phyloP scores from a whole-genome alignment of 2,113 vertebrate species.

The Leuciscus idus region DNA sequence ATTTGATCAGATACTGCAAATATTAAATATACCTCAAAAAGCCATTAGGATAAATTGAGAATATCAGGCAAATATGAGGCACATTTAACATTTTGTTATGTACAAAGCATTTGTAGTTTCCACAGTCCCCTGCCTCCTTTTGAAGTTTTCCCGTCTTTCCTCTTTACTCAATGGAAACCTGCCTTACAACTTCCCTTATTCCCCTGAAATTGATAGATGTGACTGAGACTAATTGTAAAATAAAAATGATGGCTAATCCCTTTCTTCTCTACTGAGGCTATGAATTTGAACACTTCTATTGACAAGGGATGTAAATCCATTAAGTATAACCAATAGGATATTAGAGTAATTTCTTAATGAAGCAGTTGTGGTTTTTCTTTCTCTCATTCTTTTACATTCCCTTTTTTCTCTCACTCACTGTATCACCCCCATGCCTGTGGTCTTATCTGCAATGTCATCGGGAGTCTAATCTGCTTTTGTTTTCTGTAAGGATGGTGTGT shows the following conservation, averaged over 20 bases:
- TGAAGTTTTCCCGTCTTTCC: not conserved
- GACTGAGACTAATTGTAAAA: conserved; percentile 49
- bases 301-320: conserved; percentile 69
- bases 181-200: conserved; percentile 23
- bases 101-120: conserved; percentile 1
- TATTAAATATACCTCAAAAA: not conserved
- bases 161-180: not conserved
- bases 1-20: not conserved
- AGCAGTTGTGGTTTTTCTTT: conserved; percentile 41
- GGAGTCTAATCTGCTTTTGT: conserved; percentile 40
- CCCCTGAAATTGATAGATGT: conserved; percentile 28
- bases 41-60: not conserved
- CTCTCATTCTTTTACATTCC: conserved; percentile 42
- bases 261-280: conserved; percentile 49
- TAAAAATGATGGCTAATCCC: conserved; percentile 45
- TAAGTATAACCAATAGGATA: conserved; percentile 69
- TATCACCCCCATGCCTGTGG: conserved; percentile 17
- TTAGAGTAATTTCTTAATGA: conserved; percentile 61
- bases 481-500: conserved; percentile 4
- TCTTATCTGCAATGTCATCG: conserved; percentile 52
- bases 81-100: not conserved
- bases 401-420: conserved; percentile 32
- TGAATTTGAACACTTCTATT: conserved; percentile 53
- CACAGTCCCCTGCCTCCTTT: not conserved
- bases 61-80: not conserved